Evolutionary conservation across 2,888 invertebrate genomes (phyloP).

Genomic region (Tetramorium bicarinatum): DNA sequence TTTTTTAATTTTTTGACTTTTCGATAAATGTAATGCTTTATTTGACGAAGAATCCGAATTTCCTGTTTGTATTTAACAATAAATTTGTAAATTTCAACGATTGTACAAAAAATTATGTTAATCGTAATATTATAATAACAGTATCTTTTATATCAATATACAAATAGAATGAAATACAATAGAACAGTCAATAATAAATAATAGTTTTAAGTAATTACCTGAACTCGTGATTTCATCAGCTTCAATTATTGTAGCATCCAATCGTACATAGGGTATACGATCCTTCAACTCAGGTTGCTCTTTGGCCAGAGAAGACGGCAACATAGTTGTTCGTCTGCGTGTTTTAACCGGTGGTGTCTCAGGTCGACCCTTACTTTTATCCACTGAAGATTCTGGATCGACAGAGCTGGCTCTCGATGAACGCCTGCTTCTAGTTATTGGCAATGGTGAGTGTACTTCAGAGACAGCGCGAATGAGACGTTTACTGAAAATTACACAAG

Average conservation of each 20-base stretch:
- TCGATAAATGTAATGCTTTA: not conserved
- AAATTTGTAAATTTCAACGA: not conserved
- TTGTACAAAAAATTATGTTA: not conserved
- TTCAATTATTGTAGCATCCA: slow-evolving; percentile 52
- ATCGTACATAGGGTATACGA: slow-evolving; percentile 32
- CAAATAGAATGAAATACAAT: too few relatives aligned
- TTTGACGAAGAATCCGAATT: not conserved
- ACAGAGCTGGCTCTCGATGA: slow-evolving; percentile 81
- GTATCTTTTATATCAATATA: too few relatives aligned
- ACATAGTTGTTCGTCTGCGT: slow-evolving; percentile 71
- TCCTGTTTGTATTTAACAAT: not conserved
- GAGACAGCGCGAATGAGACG: slow-evolving; percentile 78
- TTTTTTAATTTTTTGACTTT: not conserved
- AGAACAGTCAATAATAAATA: not conserved
- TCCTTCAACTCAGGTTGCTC: slow-evolving; percentile 74
- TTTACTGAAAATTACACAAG: slow-evolving; percentile 22
- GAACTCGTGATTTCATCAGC: slow-evolving; percentile 36
- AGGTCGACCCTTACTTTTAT: slow-evolving; percentile 6
- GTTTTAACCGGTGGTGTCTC: slow-evolving; percentile 73
- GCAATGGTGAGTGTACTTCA: slow-evolving; percentile 77
- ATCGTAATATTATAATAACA: too few relatives aligned
- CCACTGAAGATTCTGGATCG: slow-evolving; percentile 70
- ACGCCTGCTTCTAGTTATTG: slow-evolving; percentile 72
- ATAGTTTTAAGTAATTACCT: slow-evolving; percentile 13
- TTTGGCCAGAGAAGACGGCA: slow-evolving; percentile 72